Conservation (phyloP, 2,797 vertebrate species). For the Sebastolobus altivelis region DNA sequence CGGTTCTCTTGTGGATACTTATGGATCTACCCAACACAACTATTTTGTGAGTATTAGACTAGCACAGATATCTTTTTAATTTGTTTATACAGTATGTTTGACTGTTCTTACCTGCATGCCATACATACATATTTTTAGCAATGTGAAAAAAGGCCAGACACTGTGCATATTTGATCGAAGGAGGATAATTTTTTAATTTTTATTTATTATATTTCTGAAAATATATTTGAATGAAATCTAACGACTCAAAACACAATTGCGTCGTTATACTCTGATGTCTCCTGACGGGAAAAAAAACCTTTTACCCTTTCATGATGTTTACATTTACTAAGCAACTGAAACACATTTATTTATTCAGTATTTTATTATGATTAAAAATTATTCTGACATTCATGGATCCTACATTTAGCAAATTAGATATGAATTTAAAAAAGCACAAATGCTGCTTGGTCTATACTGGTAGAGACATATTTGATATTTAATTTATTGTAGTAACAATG, state of each 20-base stretch:
- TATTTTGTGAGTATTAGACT: constrained; percentile 75
- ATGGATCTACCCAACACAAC: constrained; percentile 70
- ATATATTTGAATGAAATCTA: constrained; percentile 10
- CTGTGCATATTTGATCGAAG: constrained; percentile 12
- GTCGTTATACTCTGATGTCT: constrained; percentile 9
- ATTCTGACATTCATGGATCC: not conserved
- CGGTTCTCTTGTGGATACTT: constrained; percentile 65
- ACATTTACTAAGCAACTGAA: constrained; percentile 29
- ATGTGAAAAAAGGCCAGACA: not conserved
- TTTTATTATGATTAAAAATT: constrained; percentile 13
- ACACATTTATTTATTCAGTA: constrained; percentile 3
- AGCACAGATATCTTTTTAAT: constrained; percentile 25
- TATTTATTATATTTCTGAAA: not conserved
- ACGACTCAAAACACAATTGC: not conserved
- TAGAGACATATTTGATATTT: not conserved
- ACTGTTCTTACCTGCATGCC: constrained; percentile 47
- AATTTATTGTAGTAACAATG: not conserved
- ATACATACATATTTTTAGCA: constrained; percentile 13
- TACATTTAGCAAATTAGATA: constrained; percentile 2
- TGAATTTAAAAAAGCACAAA: not conserved
- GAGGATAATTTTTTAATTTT: not conserved
- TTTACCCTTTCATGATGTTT: constrained; percentile 15
- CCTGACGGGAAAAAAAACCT: not conserved
- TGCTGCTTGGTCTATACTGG: not conserved
- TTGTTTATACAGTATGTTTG: not conserved